Evolutionary conservation across 1,140 invertebrate species (phyloP).

Genomic region (Bombus sylvicola): DNA sequence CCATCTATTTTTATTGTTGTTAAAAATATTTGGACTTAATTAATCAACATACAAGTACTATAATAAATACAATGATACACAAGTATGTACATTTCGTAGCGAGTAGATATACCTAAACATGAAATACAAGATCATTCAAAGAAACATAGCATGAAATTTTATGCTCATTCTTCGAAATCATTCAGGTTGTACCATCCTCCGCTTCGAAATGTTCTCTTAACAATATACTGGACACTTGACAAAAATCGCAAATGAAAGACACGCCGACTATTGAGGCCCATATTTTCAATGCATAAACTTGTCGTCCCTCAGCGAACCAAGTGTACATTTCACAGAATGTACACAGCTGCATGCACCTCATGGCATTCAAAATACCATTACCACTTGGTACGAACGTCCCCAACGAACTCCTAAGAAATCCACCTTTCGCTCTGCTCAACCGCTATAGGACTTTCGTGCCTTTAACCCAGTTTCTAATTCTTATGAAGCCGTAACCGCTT

Average conservation of each 20-base stretch:
- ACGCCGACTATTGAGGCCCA: background rate
- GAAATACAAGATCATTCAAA: background rate
- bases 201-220: background rate
- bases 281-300: constrained; percentile 35
- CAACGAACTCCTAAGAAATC: constrained; percentile 61
- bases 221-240: background rate
- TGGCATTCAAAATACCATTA: constrained; percentile 60
- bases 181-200: background rate
- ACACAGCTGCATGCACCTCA: constrained; percentile 19
- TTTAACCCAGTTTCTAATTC: constrained; percentile 56
- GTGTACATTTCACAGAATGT: constrained; percentile 7
- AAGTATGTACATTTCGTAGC: no score
- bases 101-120: background rate
- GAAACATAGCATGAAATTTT: background rate
- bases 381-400: constrained; percentile 35
- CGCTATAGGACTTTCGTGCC: constrained; percentile 19
- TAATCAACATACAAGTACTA: no score
- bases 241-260: background rate
- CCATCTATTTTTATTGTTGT: no score
- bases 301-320: constrained; percentile 38
- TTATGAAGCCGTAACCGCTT: background rate
- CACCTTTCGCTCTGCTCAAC: constrained; percentile 63
- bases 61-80: no score
- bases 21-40: no score
- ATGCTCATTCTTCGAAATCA: background rate